A percentile compares a stretch with the other conserved stretches of the same genome.
phyloP scores from a whole-genome alignment of 1,140 invertebrate species.

The Dendrolimus kikuchii region DNA sequence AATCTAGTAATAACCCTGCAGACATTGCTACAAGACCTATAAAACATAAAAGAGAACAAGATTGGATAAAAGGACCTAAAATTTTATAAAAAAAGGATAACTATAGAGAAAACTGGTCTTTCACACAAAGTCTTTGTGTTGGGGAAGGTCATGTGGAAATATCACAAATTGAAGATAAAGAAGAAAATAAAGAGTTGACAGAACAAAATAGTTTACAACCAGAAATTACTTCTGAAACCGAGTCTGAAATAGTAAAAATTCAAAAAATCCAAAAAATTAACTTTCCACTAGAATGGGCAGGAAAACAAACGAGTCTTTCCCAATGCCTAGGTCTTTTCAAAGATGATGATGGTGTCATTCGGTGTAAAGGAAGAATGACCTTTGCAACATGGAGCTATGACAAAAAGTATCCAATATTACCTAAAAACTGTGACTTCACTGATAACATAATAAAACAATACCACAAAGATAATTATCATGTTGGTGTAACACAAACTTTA shows the following conservation, averaged over 20 bases:
- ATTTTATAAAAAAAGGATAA: slow-evolving; percentile 6
- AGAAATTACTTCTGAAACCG: background rate
- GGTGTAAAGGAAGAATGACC: slow-evolving; percentile 1
- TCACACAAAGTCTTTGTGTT: background rate
- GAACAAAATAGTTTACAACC: background rate
- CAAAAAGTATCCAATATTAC: slow-evolving; percentile 2
- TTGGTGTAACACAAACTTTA: slow-evolving; percentile 17
- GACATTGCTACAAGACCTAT: slow-evolving; percentile 14
- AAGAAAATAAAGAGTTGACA: background rate
- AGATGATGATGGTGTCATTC: slow-evolving; percentile 8
- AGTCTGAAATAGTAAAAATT: slow-evolving; percentile 2
- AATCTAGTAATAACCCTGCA: slow-evolving; percentile 7
- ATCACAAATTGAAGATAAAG: background rate
- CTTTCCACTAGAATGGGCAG: slow-evolving; percentile 10
- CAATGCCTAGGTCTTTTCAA: slow-evolving; percentile 7
- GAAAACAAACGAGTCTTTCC: slow-evolving; percentile 2
- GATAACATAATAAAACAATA: background rate
- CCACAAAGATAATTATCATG: slow-evolving; percentile 14
- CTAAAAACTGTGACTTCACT: background rate
- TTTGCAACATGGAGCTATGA: background rate
- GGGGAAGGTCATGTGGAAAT: slow-evolving; percentile 10
- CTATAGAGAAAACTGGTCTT: background rate
- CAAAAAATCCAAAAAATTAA: slow-evolving; percentile 7
- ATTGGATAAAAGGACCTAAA: slow-evolving; percentile 11
- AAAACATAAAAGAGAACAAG: background rate